Base-by-base conservation (phyloP, 2,797 vertebrate genomes). In the Enteromius trimaculatus region DNA sequence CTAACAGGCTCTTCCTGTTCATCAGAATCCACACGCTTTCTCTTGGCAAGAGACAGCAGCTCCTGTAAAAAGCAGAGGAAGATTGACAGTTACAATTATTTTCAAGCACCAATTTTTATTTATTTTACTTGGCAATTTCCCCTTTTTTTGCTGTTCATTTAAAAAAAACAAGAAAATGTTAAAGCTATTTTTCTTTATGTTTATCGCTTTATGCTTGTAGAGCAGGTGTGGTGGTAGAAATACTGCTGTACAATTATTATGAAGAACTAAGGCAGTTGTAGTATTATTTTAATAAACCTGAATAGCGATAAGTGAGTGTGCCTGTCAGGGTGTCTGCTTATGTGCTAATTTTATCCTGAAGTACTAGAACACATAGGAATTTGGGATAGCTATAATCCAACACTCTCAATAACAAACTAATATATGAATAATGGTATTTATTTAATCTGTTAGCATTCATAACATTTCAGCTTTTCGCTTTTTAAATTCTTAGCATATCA, bases 11-110 rank as follows among this genome's bases (percentile, higher is more conserved):
- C 96, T 60, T 98, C 97, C 89, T 97, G 97, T 64, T 99, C 97
- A 77, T 97, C 97, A 0, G 98, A 98, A 89, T 98, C 97, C 53
- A 97, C 96, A 76, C 97, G 95, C 91, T 99, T 99, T 87, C 98
- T 95, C 88, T 99, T 99, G 11, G 98, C 97, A 92, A 99, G 90
- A 23, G 96, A 97, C 89, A 99, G 91, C 78, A 99, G 93, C 88
- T 99, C 98, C 98, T 99, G 88, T 34, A 69, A 86, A 83, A 8
- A 47, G 23, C 7, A 85, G 16, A 88, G 37, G 19, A 82, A 7
- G 23, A 69, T 7, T 44, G 34, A 64, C 21, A 51, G 16, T 71
- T 71, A 60, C 9, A 1, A n/a, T 7, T 75, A 2, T 29, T 21
- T 31, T 6, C 71, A 55, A 74, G 1, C 29, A 34, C 11, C 6